phyloP scores from a whole-genome alignment of 2,888 invertebrate genomes.

The Uloborus plumipes region DNA sequence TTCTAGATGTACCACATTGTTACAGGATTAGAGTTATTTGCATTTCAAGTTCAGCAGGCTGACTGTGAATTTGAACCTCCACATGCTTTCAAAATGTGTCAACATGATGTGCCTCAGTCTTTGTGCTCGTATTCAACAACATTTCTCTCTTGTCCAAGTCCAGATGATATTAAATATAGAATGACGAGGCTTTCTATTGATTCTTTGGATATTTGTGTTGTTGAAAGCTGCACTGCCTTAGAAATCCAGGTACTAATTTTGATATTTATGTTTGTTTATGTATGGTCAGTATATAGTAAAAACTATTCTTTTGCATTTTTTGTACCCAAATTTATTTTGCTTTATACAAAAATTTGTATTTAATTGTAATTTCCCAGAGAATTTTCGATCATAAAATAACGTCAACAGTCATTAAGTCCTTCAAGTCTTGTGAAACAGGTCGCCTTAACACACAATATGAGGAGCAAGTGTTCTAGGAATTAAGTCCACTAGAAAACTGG shows the following conservation, averaged over 20 bases:
- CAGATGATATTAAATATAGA: slow-evolving; percentile 91
- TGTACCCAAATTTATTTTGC: too few relatives aligned
- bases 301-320: too few relatives aligned
- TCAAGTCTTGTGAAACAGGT: too few relatives aligned
- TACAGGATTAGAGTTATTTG: slow-evolving; percentile 88
- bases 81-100: slow-evolving; percentile 76
- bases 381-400: too few relatives aligned
- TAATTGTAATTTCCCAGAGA: too few relatives aligned
- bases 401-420: too few relatives aligned
- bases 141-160: slow-evolving; percentile 79
- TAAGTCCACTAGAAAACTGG: too few relatives aligned
- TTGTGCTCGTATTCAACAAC: slow-evolving; percentile 74
- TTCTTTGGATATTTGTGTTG: slow-evolving; percentile 89
- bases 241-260: slow-evolving; percentile 80
- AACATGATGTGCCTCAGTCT: slow-evolving; percentile 76
- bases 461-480: too few relatives aligned
- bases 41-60: slow-evolving; percentile 85
- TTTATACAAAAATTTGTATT: too few relatives aligned
- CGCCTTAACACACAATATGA: too few relatives aligned
- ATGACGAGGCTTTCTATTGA: slow-evolving; percentile 92
- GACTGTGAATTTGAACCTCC: slow-evolving; percentile 92
- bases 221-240: slow-evolving; percentile 88
- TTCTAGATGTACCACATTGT: slow-evolving; percentile 84
- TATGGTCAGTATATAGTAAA: too few relatives aligned
- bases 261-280: too few relatives aligned